phyloP scores from a whole-genome alignment of 2,113 vertebrate genomes.

The Piprites chloris region DNA sequence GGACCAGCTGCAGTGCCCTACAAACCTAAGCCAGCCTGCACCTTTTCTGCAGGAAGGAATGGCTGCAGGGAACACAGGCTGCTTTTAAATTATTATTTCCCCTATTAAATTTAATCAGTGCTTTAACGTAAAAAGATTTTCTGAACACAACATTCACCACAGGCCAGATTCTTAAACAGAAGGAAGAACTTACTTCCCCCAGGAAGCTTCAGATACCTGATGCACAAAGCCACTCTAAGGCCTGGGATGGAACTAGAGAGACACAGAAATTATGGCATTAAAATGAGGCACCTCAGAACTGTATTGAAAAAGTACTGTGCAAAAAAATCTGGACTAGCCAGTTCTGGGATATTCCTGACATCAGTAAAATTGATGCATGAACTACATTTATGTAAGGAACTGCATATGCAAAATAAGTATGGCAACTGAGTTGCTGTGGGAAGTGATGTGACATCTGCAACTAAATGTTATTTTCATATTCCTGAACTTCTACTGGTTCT shows the following conservation, averaged over 20 bases:
- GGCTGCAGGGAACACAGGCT: neutral
- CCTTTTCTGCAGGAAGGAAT: neutral
- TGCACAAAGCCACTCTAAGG: neutral
- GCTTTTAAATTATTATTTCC: neutral
- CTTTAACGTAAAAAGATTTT: neutral
- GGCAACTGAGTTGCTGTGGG: neutral
- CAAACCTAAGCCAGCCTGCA: neutral
- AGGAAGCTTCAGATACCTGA: neutral
- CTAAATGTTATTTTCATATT: neutral
- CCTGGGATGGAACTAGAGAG: neutral
- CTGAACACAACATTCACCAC: neutral
- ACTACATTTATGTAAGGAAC: neutral
- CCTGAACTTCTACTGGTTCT: neutral
- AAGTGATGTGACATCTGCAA: neutral
- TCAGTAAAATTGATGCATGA: neutral
- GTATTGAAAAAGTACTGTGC: neutral
- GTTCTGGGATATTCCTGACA: neutral
- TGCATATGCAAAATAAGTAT: neutral
- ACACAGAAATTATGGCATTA: neutral
- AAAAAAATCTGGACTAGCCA: neutral
- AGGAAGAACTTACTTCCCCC: neutral
- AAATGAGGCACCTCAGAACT: neutral
- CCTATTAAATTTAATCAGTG: neutral
- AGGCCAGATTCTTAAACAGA: neutral
- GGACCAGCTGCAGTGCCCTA: slow-evolving; percentile 11